Evolutionary conservation across 2,113 vertebrate genomes (phyloP).

Genomic region (Hydrolagus affinis): DNA sequence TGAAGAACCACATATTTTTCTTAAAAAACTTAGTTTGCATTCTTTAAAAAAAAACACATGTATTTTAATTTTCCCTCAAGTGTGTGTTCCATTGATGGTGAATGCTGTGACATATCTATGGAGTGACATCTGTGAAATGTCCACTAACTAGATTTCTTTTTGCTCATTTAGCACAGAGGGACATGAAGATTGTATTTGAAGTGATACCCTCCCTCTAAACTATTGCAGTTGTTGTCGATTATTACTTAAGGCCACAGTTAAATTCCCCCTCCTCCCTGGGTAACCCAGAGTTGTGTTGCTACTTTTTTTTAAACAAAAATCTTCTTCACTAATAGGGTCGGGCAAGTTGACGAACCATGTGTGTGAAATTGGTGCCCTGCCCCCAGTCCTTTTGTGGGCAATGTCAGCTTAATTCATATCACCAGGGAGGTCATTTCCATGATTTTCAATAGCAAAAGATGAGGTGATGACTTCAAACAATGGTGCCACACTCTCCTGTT

Average conservation of each 20-base stretch:
- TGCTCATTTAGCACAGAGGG: not conserved
- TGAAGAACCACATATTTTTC: no score
- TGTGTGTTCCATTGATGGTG: no score
- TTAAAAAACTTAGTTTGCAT: no score
- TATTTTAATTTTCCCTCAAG: no score
- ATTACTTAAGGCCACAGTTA: not conserved
- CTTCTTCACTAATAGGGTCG: constrained; percentile 57
- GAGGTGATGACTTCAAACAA: constrained; percentile 76
- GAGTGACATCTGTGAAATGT: no score
- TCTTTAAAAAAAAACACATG: no score
- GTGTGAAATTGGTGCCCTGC: constrained; percentile 52
- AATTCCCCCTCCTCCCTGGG: constrained; percentile 60
- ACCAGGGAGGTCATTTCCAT: constrained; percentile 64
- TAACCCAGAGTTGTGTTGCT: constrained; percentile 65
- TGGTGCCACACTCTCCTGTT: constrained; percentile 59
- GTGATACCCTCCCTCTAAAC: not conserved
- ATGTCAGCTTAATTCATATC: constrained; percentile 68
- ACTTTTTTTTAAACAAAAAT: constrained; percentile 55
- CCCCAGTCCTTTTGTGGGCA: constrained; percentile 63
- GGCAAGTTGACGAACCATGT: constrained; percentile 66
- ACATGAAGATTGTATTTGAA: not conserved
- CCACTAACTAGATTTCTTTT: not conserved
- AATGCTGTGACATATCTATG: no score
- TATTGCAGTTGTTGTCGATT: not conserved
- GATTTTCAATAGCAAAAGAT: constrained; percentile 69